Base-by-base conservation (phyloP, 2,797 vertebrate genomes). In the Lagocephalus sceleratus region DNA sequence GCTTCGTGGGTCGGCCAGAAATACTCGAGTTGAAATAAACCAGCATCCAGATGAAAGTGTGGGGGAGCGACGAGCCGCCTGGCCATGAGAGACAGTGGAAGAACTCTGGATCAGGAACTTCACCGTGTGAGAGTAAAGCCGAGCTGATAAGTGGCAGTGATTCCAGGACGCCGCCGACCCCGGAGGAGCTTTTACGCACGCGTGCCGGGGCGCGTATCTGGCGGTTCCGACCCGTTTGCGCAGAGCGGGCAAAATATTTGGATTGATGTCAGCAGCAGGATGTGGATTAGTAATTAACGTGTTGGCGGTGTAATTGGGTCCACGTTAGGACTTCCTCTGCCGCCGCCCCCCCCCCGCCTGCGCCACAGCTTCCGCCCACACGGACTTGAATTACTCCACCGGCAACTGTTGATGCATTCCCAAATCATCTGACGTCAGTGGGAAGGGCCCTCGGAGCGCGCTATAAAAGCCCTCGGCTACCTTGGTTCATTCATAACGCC, bases 351-450 rank as follows among this genome's bases (percentile, higher is more conserved):
- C 57, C 17, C 15, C 15, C 54, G 50, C 57, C 49, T 40, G 63
- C 71, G 35, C 73, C 74, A 14, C 56, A 52, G 50, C 78, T 75
- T 84, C 78, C 88, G 71, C 88, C 86, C 85, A 85, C 87, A 3
- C 71, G 49, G 76, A 73, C 73, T 73, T 82, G 80, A 83, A 79
- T 83, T 69, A 78, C 82, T 86, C 80, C 64, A 62, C 72, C 44
- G 76, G 76, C 81, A 86, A 78, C 85, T 83, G 88, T 78, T 78
- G 76, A 84, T 66, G 75, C 79, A 74, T 84, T 86, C 84, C 75
- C 67, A 54, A 68, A 59, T 59, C 61, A 66, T 47, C 50, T 90
- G 91, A 91, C 88, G 89, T 87, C 70, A 75, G 79, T 68, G 83
- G 88, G 75, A 58, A 68, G 87, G 79, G 49, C 60, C 10, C 5